Evolutionary conservation across 37 sponge, comb jelly and placozoan genomes (phyloP), one percentile per base, ranked within the genome.

Genomic region (Ianthella basta): DNA sequence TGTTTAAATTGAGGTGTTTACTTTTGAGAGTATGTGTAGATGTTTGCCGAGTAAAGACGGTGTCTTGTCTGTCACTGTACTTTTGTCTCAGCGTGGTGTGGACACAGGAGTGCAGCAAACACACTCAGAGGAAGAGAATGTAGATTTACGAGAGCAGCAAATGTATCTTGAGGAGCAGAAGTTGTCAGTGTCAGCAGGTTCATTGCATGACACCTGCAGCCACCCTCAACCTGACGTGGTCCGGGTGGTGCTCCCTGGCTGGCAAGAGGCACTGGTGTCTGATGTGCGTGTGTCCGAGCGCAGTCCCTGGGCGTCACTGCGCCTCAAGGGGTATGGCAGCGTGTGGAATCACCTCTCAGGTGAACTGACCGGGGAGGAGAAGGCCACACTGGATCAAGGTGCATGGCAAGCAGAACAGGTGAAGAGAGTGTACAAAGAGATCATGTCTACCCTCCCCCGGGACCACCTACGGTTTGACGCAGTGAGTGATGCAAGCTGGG

Each of bases 221-320:
- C 50, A 75, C 23, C 78, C 54, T 44, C 78, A 75, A 23, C 78
- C 78, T 38, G 78, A 75, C 21, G 54, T 50, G 20, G n/a, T 75
- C 15, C 23, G n/a, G 5, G 54, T 75, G 25, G n/a, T 23, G 23
- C 54, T 75, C 37, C 78, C 78, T 2, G 40, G 37, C 54, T 16
- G 40, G 4, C 41, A 83, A 0, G 65, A 72, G 14, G 90, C 87
- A n/a, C 57, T 72, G 72, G 69, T 69, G 32, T 79, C 93, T 4
- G 91, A 92, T 53, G 59, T 91, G 8, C 39, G 95, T 0, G 93
- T 97, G 15, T 91, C 95, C 8, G 93, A 95, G 65, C 60, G 97
- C 3, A 75, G 56, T 0, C 91, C 91, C 14, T 84, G 87, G 30
- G 68, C 64, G 20, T 33, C 80, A 4, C 85, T 97, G 61, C 82